These are phyloP conservation scores for Dicaeum eximium DNA, from an alignment of 2,113 vertebrate species.

Conservation along the genomic window DNA sequence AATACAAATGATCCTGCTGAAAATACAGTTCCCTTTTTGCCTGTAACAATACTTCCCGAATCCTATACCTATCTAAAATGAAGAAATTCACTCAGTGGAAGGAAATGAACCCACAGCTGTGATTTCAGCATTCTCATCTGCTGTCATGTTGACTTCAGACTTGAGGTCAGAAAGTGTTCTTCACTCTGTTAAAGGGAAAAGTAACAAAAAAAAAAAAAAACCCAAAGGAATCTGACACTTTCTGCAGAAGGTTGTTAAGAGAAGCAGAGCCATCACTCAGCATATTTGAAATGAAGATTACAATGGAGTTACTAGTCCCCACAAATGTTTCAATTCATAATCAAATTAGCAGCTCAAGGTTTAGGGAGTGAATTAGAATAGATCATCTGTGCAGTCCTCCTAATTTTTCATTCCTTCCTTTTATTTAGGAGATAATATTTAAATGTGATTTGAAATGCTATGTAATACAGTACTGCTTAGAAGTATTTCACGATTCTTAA, in stretches of 20 bases:
- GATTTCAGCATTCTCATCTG: background rate
- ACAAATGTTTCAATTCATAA: conserved; percentile 54
- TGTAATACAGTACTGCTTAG: conserved; percentile 29
- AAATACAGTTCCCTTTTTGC: background rate
- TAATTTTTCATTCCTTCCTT: background rate
- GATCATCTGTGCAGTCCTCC: background rate
- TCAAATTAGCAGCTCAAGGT: conserved; percentile 32
- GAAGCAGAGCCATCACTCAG: background rate
- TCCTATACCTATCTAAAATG: background rate
- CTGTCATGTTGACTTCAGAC: background rate
- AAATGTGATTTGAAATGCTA: conserved; percentile 50
- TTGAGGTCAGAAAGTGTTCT: background rate
- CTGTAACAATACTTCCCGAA: background rate
- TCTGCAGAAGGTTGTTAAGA: background rate
- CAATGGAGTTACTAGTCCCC: background rate
- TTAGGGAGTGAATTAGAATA: conserved; percentile 30
- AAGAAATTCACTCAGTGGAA: background rate
- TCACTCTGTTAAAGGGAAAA: background rate
- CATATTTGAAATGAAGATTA: background rate
- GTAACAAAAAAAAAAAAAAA: accelerated
- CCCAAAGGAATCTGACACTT: background rate
- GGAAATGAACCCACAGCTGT: background rate
- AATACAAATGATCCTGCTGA: background rate
- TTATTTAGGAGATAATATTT: conserved; percentile 60
- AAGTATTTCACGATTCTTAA: conserved; percentile 36